Evolutionary conservation across 1,140 invertebrate genomes (phyloP).

Genomic region (Zaprionus lachaisei): DNA sequence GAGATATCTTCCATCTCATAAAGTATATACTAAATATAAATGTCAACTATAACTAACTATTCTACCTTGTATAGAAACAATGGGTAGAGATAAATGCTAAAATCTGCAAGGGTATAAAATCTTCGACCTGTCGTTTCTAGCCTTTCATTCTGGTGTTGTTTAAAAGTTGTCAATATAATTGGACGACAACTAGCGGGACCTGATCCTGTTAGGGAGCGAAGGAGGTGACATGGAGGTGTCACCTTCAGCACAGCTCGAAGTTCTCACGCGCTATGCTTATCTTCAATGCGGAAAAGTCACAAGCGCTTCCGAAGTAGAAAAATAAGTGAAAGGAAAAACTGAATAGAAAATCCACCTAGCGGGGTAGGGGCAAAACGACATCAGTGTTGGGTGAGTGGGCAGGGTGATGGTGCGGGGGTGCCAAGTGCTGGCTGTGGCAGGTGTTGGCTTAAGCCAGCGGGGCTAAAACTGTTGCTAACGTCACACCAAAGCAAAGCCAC

Average conservation of each 20-base stretch:
- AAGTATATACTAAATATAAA: no score
- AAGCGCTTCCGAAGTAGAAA: background rate
- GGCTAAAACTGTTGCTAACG: constrained; percentile 48
- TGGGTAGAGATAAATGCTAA: no score
- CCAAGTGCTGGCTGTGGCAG: constrained; percentile 1
- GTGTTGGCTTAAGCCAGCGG: constrained; percentile 32
- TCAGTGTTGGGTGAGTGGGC: background rate
- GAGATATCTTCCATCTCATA: no score
- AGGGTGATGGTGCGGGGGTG: background rate
- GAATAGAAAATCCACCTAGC: background rate
- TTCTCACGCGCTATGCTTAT: background rate
- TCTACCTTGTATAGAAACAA: no score
- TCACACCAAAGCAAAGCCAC: constrained; percentile 58
- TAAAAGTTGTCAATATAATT: background rate
- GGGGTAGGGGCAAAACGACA: background rate
- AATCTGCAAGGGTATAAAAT: no score
- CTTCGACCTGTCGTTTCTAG: fast-evolving
- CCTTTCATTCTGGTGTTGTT: background rate
- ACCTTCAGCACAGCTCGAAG: background rate
- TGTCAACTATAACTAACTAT: no score
- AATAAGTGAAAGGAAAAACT: background rate
- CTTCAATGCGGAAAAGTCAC: constrained; percentile 3
- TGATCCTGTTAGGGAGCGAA: background rate
- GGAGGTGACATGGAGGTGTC: background rate
- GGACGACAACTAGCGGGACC: background rate